These are phyloP conservation scores for Elymnias hypermnestra DNA, from an alignment of 1,140 invertebrate species.

Conservation along the genomic window DNA sequence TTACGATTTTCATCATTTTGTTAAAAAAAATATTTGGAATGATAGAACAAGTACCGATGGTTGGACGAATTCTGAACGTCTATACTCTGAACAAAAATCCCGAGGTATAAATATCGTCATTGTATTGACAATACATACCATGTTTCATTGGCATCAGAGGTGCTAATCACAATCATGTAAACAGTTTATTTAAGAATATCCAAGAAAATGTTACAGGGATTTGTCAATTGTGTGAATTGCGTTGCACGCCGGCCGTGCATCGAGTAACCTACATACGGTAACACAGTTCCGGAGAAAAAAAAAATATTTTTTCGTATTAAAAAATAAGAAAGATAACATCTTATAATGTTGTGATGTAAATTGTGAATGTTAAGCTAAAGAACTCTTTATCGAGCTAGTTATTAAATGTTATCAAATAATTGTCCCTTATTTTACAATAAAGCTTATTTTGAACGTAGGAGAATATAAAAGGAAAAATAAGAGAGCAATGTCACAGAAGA, in stretches of 20 bases:
- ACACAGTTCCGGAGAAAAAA: not conserved
- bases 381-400: too few relatives aligned
- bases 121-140: conserved; percentile 64
- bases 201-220: conserved; percentile 58
- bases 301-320: not conserved
- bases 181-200: conserved; percentile 67
- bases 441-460: too few relatives aligned
- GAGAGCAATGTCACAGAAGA: too few relatives aligned
- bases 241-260: conserved; percentile 18
- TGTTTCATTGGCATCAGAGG: conserved; percentile 58
- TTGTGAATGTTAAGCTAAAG: too few relatives aligned
- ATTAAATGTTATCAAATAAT: too few relatives aligned
- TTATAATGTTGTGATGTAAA: too few relatives aligned
- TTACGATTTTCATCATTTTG: conserved; percentile 69
- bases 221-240: conserved; percentile 68
- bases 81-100: conserved; percentile 36
- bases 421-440: too few relatives aligned
- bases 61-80: conserved; percentile 45
- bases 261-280: not conserved
- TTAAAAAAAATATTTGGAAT: conserved; percentile 11
- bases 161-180: conserved; percentile 70
- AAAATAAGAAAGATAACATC: too few relatives aligned
- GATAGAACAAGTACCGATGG: conserved; percentile 30
- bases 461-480: too few relatives aligned
- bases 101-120: conserved; percentile 61